Percentiles rank a stretch among this genome's conserved stretches.
These are phyloP conservation scores for Halocynthia roretzi DNA, from an alignment of 23 tunicate genomes.

Conservation along the genomic window DNA sequence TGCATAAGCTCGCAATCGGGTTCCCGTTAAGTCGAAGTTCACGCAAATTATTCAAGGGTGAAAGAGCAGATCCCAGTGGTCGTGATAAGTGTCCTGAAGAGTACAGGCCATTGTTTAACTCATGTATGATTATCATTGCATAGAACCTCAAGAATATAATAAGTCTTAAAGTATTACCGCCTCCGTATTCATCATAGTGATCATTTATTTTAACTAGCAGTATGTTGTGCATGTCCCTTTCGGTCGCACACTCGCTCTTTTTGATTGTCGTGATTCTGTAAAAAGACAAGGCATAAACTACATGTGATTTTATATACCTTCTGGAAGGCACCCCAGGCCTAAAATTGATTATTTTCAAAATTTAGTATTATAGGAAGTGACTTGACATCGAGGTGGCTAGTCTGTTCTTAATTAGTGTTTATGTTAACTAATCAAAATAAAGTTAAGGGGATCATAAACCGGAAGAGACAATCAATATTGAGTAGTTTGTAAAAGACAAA, in stretches of 20 bases:
- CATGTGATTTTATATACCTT: not conserved
- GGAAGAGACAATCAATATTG: no score
- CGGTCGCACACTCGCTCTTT: constrained; percentile 30
- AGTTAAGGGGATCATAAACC: no score
- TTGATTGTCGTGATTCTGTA: constrained; percentile 37
- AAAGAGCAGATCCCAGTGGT: constrained; percentile 42
- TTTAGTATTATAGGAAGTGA: no score
- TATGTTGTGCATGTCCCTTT: constrained; percentile 17
- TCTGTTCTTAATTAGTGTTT: no score
- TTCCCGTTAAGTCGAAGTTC: constrained; percentile 38
- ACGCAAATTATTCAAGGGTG: constrained; percentile 16
- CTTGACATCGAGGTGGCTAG: no score
- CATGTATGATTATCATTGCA: not conserved
- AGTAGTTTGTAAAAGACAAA: no score
- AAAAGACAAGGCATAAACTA: not conserved
- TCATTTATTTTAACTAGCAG: constrained; percentile 4
- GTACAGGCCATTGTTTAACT: no score
- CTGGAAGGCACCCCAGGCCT: not conserved
- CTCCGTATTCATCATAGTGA: constrained; percentile 25
- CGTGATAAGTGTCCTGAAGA: constrained; percentile 2
- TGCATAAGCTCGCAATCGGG: constrained; percentile 39
- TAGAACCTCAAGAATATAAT: not conserved
- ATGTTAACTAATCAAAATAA: no score
- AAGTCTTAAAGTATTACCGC: constrained; percentile 2
- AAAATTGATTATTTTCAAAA: no score